These are phyloP conservation scores for Limnothrissa miodon DNA, from an alignment of 2,113 vertebrate species.

Conservation along the genomic window DNA sequence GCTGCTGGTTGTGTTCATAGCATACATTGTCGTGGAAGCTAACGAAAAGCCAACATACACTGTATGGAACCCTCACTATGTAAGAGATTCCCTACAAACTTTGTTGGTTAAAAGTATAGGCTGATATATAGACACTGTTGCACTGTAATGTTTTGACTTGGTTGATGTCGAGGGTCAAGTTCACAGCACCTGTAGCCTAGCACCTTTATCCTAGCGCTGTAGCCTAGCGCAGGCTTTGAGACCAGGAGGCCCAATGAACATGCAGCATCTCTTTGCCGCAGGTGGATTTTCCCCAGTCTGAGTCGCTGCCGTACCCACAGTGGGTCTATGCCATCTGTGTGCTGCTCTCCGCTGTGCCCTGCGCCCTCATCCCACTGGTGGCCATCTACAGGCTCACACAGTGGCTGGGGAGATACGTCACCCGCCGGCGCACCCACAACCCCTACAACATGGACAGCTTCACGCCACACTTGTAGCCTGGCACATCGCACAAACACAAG, in stretches of 20 bases:
- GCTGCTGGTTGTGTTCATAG: conserved; percentile 73
- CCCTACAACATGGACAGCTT: conserved; percentile 42
- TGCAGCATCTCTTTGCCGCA: conserved; percentile 47
- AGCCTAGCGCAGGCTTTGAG: background rate
- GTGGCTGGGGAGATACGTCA: conserved; percentile 23
- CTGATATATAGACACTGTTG: background rate
- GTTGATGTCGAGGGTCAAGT: too few relatives aligned
- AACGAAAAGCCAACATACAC: conserved; percentile 62
- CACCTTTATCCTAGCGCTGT: too few relatives aligned
- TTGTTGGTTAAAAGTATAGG: too few relatives aligned
- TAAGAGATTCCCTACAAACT: conserved; percentile 64
- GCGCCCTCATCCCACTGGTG: conserved; percentile 67
- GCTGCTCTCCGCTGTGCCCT: conserved; percentile 68
- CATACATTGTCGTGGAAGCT: conserved; percentile 70
- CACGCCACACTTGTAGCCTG: conserved; percentile 42
- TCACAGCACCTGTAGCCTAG: too few relatives aligned
- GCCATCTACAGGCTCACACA: conserved; percentile 63
- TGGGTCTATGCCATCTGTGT: conserved; percentile 77
- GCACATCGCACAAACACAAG: background rate
- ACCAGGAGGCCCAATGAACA: background rate
- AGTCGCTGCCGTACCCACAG: conserved; percentile 70
- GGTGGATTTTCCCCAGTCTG: conserved; percentile 73
- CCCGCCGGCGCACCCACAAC: conserved; percentile 33
- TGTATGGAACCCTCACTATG: conserved; percentile 81
- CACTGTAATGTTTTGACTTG: too few relatives aligned